A percentile compares a stretch with the other conserved stretches of the same genome.
Conservation (phyloP, 2,797 vertebrate genomes). For the Eremophila alpestris region DNA sequence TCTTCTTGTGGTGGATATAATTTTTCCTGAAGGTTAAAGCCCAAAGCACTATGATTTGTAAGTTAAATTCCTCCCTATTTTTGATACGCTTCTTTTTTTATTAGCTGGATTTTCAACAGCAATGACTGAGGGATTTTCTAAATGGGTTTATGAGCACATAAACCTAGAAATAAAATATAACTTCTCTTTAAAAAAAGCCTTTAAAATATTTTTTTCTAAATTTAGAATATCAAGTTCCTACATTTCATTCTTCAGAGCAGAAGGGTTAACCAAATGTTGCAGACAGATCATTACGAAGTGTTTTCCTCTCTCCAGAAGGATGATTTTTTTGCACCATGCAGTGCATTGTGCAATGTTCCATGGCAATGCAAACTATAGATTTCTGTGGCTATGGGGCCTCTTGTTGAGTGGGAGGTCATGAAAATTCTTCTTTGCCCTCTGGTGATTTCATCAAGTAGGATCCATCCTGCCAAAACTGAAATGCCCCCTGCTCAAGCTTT, state of each 20-base stretch:
- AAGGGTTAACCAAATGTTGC: not conserved
- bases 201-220: not conserved
- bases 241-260: not conserved
- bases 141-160: not conserved
- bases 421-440: not conserved
- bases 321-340: not conserved
- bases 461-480: not conserved
- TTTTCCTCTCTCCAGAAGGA: not conserved
- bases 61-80: conserved; percentile 42
- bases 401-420: not conserved
- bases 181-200: not conserved
- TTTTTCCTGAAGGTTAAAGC: conserved; percentile 58
- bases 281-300: not conserved
- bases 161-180: conserved; percentile 15
- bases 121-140: conserved; percentile 20
- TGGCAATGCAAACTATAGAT: not conserved
- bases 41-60: conserved; percentile 19
- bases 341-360: not conserved
- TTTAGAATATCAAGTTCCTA: not conserved
- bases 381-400: not conserved
- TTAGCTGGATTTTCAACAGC: conserved; percentile 40
- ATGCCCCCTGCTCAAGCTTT: not conserved
- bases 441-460: not conserved
- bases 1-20: not conserved
- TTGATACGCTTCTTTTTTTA: conserved; percentile 17